These are phyloP conservation scores for Sebastes diploproa DNA, from an alignment of 2,797 vertebrate genomes.

Conservation along the genomic window DNA sequence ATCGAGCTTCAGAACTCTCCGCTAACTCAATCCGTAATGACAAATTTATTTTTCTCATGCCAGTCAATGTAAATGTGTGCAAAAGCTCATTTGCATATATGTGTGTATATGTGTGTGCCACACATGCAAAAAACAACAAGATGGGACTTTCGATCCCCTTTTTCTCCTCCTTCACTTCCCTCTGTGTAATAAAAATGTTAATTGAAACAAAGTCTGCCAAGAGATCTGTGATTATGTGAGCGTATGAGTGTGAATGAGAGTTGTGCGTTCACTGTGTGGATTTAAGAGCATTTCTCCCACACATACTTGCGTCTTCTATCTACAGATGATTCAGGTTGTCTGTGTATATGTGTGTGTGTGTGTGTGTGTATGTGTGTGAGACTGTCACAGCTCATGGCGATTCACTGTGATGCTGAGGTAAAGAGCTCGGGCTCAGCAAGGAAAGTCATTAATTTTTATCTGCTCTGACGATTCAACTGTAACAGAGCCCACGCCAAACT, in stretches of 20 bases:
- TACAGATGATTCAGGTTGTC: conserved; percentile 26
- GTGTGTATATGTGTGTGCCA: neutral
- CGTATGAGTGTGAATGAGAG: conserved; percentile 3
- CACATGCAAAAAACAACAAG: conserved; percentile 13
- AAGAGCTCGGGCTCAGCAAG: conserved; percentile 55
- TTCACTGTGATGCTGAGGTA: conserved; percentile 46
- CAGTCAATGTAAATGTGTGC: conserved; percentile 30
- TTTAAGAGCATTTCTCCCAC: conserved; percentile 55
- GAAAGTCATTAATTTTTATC: conserved; percentile 82
- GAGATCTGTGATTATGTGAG: conserved; percentile 59
- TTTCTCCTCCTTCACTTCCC: conserved; percentile 35
- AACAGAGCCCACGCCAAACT: conserved; percentile 31
- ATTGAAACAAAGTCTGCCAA: conserved; percentile 78
- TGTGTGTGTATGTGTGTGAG: neutral
- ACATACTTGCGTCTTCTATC: conserved; percentile 22
- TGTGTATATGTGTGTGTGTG: neutral
- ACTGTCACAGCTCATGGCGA: conserved; percentile 12
- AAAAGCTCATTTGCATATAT: conserved; percentile 26
- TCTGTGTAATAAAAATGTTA: conserved; percentile 78
- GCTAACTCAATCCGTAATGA: conserved; percentile 32
- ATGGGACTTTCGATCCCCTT: conserved; percentile 35
- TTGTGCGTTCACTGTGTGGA: conserved; percentile 23
- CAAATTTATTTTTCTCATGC: conserved; percentile 30
- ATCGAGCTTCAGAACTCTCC: conserved; percentile 16
- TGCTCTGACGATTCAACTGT: conserved; percentile 72